A percentile compares a stretch with the other conserved stretches of the same genome.
Evolutionary conservation across 30 jellyfish, hydroid and myxozoan species (phyloP).

Genomic region (Pelagia noctiluca): DNA sequence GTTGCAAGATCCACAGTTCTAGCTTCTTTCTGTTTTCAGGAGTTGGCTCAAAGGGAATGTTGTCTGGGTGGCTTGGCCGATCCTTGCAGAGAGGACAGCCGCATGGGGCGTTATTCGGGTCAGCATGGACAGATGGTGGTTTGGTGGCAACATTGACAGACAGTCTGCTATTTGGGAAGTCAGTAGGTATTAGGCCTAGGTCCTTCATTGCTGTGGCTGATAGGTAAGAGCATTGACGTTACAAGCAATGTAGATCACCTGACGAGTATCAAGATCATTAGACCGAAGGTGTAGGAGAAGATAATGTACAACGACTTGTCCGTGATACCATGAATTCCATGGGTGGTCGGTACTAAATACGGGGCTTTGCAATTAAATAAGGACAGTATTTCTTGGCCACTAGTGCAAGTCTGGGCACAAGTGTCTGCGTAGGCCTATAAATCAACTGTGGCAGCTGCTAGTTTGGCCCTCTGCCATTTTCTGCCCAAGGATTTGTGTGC

Average conservation of each 20-base stretch:
- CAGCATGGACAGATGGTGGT: not conserved
- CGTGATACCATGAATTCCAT: not conserved
- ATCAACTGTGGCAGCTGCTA: not conserved
- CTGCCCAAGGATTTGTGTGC: not conserved
- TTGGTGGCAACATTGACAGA: not conserved
- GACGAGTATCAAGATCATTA: no score
- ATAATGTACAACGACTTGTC: no score
- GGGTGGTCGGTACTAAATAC: not conserved
- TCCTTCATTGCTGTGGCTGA: not conserved
- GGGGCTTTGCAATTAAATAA: not conserved
- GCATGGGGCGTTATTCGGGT: not conserved
- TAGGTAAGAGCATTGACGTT: not conserved
- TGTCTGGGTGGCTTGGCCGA: not conserved
- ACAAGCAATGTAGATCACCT: not conserved
- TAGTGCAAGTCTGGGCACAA: not conserved
- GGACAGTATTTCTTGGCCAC: not conserved
- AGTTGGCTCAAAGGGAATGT: not conserved
- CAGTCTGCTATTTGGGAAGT: not conserved
- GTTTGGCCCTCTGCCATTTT: no score
- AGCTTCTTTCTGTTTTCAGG: not conserved
- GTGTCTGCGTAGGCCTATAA: not conserved
- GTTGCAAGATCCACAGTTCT: not conserved
- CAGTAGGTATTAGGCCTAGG: not conserved
- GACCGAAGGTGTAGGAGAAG: no score
- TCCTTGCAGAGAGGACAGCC: not conserved